phyloP scores from a whole-genome alignment of 1,140 invertebrate genomes.

The Aethina tumida region DNA sequence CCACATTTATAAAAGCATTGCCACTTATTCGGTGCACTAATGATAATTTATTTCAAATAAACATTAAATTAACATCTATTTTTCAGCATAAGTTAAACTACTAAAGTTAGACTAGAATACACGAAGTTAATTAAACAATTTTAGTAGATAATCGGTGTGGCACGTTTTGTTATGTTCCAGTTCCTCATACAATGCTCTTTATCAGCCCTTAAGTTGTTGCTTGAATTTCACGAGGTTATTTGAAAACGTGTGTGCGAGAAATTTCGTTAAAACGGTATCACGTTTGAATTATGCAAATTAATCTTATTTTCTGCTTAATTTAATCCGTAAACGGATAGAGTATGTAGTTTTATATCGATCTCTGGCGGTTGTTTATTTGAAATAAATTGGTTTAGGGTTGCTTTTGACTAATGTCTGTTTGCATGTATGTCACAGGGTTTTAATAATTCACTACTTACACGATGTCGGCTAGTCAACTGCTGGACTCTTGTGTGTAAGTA shows the following conservation, averaged over 20 bases:
- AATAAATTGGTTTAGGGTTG: conserved; percentile 15
- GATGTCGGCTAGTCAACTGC: conserved; percentile 36
- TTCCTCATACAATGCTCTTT: too few relatives aligned
- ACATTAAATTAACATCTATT: too few relatives aligned
- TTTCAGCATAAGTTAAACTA: too few relatives aligned
- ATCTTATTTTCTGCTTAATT: neutral
- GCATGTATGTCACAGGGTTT: conserved; percentile 33
- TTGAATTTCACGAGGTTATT: conserved; percentile 8
- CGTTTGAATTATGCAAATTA: neutral
- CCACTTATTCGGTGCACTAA: too few relatives aligned
- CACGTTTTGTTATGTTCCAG: too few relatives aligned
- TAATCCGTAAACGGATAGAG: neutral
- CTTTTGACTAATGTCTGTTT: conserved; percentile 30
- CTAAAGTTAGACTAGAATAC: too few relatives aligned
- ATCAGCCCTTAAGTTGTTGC: too few relatives aligned
- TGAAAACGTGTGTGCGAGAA: neutral
- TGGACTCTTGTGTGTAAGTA: conserved; percentile 39
- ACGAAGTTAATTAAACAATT: too few relatives aligned
- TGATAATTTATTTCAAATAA: too few relatives aligned
- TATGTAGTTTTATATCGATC: neutral
- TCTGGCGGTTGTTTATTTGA: conserved; percentile 11
- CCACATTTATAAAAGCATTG: too few relatives aligned
- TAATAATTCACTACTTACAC: conserved; percentile 27
- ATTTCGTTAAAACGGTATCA: neutral
- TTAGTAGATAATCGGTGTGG: too few relatives aligned